Evolutionary conservation across 2,888 invertebrate species (phyloP), one percentile per base, ranked within the genome.

Genomic region (Phorcus lineatus): DNA sequence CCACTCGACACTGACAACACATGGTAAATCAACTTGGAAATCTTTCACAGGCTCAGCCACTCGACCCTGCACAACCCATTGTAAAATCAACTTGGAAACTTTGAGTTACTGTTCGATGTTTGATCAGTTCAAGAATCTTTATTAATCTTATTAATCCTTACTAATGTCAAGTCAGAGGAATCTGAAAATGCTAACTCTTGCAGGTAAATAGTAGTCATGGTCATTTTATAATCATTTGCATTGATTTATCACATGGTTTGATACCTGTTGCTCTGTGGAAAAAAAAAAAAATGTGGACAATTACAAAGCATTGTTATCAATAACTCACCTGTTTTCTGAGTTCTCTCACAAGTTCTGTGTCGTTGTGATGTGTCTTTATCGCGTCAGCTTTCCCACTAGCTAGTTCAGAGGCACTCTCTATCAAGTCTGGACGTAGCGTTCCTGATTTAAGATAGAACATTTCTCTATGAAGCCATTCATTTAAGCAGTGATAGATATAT

Each of bases 341-440:
- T 88, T 95, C 94, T 81, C 98, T 94, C 80, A 99, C 98, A 80
- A 99, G 95, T 92, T 97, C 98, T 16, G 98, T 98, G 94, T 99
- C 99, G 93, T 99, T 99, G 95, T 99, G 99, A 94, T 99, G 99
- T 36, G 99, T 99, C 94, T 99, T 99, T 92, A 99, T 99, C 40
- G 96, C 96, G 90, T 98, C 97, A 0, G 99, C 99, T 94, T 97
- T 97, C 88, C 94, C 92, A 84, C 94, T 98, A 84, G 96, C 97
- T 90, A 97, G 91, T 82, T 95, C 93, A 2, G 98, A 98, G 9
- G 99, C 99, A 19, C 98, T 99, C 94, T 99, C 99, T 91, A 99
- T 99, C 88, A 99, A 95, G 94, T 99, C 99, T 57, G 99, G 99
- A 92, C 99, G 94, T 22, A 99, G 95, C 0, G 99, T 99, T 81